Evolutionary conservation across 2,797 vertebrate species (phyloP), one percentile per base, ranked within the genome.

Genomic region (Tenualosa ilisha): DNA sequence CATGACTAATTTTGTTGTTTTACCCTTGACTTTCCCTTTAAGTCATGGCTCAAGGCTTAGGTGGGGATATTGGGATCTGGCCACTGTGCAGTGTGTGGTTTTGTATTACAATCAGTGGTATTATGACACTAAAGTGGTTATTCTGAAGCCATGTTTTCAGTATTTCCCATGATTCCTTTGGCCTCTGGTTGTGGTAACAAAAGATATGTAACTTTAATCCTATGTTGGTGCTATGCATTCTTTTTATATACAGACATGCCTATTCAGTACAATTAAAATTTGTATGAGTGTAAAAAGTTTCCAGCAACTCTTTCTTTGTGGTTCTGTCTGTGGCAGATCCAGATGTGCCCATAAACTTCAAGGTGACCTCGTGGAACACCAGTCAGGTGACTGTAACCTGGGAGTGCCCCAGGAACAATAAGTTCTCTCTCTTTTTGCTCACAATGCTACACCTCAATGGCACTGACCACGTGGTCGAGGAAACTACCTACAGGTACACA

Each of bases 371-470:
- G 0, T 92, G 89, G 91, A 94, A 92, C 85, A 88, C 88, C 89
- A 93, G 86, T 88, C 93, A 91, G 87, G 49, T 95, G 13, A 91
- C 91, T 0, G 43, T 95, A 87, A 56, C 82, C 54, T 96, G 95
- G 95, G 89, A 91, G 37, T 91, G 87, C 31, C 93, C 94, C 0
- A 26, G 84, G 13, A 91, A 90, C 85, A 43, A 31, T n/a, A 88
- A 72, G 81, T 91, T 84, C 88, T 92, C 93, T 0, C 31, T 65
- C 54, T 94, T 94, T 90, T 89, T 93, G 37, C 85, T 95, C 85
- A 93, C 92, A 0, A 26, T 84, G 81, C 92, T 94, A 88, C 86
- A 91, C 87, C 91, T 93, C 15, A 90, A 93, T 0, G 89, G 89
- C 0, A 85, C 86, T 0, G 89, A 89, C 83, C 88, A 90, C 2